Base-by-base conservation (phyloP, 2,113 vertebrate species). In the Amphilophus citrinellus region DNA sequence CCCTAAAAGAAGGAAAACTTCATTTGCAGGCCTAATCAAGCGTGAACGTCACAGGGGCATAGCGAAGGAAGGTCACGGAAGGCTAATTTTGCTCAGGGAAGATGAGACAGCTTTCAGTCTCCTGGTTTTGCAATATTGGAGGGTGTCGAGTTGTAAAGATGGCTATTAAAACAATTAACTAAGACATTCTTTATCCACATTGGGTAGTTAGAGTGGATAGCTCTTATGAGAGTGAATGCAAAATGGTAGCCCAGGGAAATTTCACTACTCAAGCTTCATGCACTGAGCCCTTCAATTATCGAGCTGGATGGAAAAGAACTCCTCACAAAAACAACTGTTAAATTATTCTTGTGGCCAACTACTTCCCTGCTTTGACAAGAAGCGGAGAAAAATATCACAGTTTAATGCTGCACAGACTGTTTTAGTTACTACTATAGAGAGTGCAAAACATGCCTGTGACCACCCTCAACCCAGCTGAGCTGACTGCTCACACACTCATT, bases 1-100 rank as follows among this genome's bases (percentile, higher is more conserved):
- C 79, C 79, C 88, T 76, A 84, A 77, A 90, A 88, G 68, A 82
- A 87, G 91, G 86, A 89, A 88, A 92, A 92, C 90, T 89, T 94
- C 22, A 93, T 95, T 93, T 93, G 83, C 89, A 94, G 94, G 63
- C 80, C 89, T 92, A 93, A 94, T 92, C 87, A 91, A 85, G 90
- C 85, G 65, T 93, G 91, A 91, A 92, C 91, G 90, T 94, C 90
- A 86, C 84, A 61, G 68, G 81, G 81, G 77, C 65, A 80, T 24
- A 77, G 79, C 75, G 35, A 79, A 85, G 42, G 24, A 86, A 63
- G 82, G 86, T 80, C 44, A 17, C 18, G 58, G 63, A 68, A 65
- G 63, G 83, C 76, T 89, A 27, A 84, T 89, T 89, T 78, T 78
- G 75, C 42, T 77, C 20, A 7, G 79, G 42, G 50, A 84, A 75